Base-by-base conservation (phyloP, 2,797 vertebrate genomes). In the Xerus rutilus region DNA sequence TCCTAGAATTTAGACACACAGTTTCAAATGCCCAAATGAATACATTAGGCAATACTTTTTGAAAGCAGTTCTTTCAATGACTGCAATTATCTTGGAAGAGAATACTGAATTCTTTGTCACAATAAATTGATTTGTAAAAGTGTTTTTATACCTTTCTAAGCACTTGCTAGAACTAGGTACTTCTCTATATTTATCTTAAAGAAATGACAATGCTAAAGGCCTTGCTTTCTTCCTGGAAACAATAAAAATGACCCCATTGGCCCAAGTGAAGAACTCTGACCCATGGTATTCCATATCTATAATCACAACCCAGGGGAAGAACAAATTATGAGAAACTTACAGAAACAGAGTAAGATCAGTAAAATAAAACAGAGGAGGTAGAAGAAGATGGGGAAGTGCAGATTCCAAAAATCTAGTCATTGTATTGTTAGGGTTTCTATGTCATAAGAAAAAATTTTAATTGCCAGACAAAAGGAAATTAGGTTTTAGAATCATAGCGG, bases 21-120 rank as follows among this genome's bases (percentile, higher is more conserved):
- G 73, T 89, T 96, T 81, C 39, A 87, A 93, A 92, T 23, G 45
- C 70, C 28, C 11, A 57, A 82, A 84, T 85, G 76, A 96, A 91
- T 64, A 93, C 64, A 74, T 64, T n/a, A 82, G 59, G 62, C 25
- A 73, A 81, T 25, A 64, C 10, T 95, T 87, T 74, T 43, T 86
- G 73, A 92, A 4, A 88, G 87, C 28, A 87, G 49, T 92, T 81
- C 17, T 70, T 96, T 85, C 88, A 79, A 79, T 49, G 70, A n/a
- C 17, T 81, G 2, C 15, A 65, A 57, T 86, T 93, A 86, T 64
- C 65, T 57, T 79, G 49, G 69, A 95, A 84, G 70, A 96, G 54
- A 94, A 93, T 52, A 83, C 39, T 32, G 49, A 91, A n/a, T 20
- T 47, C 67, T 72, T 81, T 84, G 86, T 82, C 65, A 84, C 18